These are phyloP conservation scores for Lepidocolaptes lacrymiger DNA, from an alignment of 2,797 vertebrate species.

Conservation along the genomic window DNA sequence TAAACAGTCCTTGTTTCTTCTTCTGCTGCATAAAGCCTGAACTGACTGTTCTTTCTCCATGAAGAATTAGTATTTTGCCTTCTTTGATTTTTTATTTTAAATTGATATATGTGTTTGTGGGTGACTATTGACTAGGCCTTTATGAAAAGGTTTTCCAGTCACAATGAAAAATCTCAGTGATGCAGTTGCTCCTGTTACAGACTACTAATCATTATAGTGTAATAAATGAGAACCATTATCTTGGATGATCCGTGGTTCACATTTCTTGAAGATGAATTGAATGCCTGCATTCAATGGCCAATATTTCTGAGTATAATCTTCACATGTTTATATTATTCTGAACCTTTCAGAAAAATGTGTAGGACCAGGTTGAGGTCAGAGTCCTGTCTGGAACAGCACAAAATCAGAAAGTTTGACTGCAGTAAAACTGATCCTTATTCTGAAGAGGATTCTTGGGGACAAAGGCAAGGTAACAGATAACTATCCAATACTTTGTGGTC, in stretches of 20 bases:
- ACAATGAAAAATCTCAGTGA: background rate
- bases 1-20: background rate
- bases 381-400: background rate
- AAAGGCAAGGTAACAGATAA: background rate
- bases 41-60: background rate
- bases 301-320: background rate
- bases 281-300: background rate
- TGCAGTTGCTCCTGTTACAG: background rate
- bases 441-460: background rate
- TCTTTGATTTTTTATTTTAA: background rate
- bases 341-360: background rate
- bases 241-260: background rate
- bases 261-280: background rate
- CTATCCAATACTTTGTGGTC: background rate
- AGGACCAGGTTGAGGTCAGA: background rate
- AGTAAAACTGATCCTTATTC: background rate
- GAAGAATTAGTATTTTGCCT: background rate
- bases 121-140: background rate
- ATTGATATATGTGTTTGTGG: background rate
- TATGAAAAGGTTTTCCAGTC: background rate
- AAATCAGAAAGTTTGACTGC: background rate
- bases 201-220: background rate
- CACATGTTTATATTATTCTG: background rate
- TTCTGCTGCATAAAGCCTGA: background rate
- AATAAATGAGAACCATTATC: background rate